phyloP scores from a whole-genome alignment of 1,140 invertebrate genomes.

The Phthorimaea operculella region DNA sequence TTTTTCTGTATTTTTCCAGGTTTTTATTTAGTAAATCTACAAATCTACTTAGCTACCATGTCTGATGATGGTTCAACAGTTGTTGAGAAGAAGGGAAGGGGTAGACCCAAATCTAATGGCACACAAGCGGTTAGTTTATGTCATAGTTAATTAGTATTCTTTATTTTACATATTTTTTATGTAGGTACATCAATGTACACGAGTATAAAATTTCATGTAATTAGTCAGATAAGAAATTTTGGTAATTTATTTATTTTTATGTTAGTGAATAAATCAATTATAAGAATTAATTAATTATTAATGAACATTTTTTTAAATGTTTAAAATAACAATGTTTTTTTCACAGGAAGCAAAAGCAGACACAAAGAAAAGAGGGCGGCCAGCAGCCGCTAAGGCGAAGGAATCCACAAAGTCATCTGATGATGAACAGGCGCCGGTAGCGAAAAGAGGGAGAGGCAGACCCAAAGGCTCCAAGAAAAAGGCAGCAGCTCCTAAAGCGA shows the following conservation, averaged over 20 bases:
- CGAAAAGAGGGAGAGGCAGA: constrained; percentile 65
- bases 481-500: constrained; percentile 46
- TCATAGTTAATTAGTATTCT: background rate
- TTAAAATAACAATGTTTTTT: constrained; percentile 4
- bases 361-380: constrained; percentile 60
- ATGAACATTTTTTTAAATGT: too few species aligned
- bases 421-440: constrained; percentile 62
- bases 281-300: too few species aligned
- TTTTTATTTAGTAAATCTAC: constrained; percentile 15
- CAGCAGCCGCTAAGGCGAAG: constrained; percentile 53
- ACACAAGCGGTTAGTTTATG: constrained; percentile 47
- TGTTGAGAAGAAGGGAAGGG: constrained; percentile 66
- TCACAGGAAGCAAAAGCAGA: constrained; percentile 57
- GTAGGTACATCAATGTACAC: background rate
- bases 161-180: background rate
- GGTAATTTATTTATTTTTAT: too few species aligned
- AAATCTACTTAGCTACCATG: constrained; percentile 39
- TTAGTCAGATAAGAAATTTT: too few species aligned
- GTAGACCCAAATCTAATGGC: constrained; percentile 65
- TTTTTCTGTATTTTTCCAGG: constrained; percentile 10
- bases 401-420: constrained; percentile 66
- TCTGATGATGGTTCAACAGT: constrained; percentile 66
- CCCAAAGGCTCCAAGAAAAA: constrained; percentile 68
- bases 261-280: background rate
- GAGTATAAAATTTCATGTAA: background rate